Conservation (phyloP, 2,797 vertebrate species). For the Pygocentrus nattereri region DNA sequence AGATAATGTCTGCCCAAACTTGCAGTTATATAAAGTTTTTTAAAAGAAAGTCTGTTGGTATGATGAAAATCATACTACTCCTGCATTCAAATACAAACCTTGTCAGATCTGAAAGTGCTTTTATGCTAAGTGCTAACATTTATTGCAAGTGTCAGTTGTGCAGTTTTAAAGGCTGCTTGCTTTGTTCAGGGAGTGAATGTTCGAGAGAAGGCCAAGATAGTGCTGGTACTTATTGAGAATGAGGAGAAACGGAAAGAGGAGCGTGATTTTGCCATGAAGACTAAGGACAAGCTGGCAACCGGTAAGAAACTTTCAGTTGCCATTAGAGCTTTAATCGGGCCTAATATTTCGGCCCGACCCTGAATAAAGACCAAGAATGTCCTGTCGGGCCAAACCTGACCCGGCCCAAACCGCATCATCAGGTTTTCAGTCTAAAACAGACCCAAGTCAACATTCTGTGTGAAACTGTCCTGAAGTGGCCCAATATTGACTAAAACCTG, state of each 20-base stretch:
- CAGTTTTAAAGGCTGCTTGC: conserved; percentile 21
- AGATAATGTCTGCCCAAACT: not conserved
- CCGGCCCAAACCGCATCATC: too few species aligned
- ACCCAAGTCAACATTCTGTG: too few species aligned
- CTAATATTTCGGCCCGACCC: not conserved
- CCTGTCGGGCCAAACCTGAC: too few species aligned
- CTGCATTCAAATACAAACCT: not conserved
- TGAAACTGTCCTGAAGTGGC: too few species aligned
- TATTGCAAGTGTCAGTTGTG: not conserved
- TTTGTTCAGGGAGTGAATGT: conserved; percentile 86
- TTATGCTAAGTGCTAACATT: too few species aligned
- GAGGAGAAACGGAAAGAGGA: conserved; percentile 94
- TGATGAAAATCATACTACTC: not conserved
- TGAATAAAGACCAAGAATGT: too few species aligned
- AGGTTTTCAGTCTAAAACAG: too few species aligned
- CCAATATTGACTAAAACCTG: too few species aligned
- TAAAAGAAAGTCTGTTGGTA: too few species aligned
- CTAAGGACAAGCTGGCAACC: conserved; percentile 94
- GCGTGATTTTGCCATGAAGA: conserved; percentile 93
- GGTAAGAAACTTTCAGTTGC: conserved; percentile 73
- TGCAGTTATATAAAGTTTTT: too few species aligned
- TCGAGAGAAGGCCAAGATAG: conserved; percentile 95
- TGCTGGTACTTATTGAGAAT: conserved; percentile 90
- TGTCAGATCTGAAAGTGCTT: not conserved
- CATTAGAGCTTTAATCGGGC: conserved; percentile 43